Evolutionary conservation across 2,888 invertebrate genomes (phyloP), one percentile per base, ranked within the genome.

Genomic region (Timema podura): DNA sequence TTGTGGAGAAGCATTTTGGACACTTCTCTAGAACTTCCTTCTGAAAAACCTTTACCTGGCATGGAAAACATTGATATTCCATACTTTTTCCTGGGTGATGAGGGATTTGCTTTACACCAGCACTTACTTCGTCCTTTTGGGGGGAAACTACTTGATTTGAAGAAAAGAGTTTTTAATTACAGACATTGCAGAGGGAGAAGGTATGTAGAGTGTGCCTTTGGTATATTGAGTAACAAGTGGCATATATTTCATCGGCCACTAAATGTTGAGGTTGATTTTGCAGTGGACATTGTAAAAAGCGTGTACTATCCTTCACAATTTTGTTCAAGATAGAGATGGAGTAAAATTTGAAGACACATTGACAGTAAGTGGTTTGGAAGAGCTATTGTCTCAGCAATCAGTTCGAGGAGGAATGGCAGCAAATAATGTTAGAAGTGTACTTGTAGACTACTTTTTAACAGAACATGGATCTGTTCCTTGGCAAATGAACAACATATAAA

Each of bases 211-310:
- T 76, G 76, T 69, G 73, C 75, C 66, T 77, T 78, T 72, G 76
- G 77, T 13, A 77, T 78, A 73, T 72, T 76, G 2, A 72, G 71
- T 47, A 76, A 77, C 74, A 77, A 77, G 72, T 77, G 77, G 76
- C 69, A 77, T 72, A 78, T 79, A 70, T 77, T 78, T 70, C 78
- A 79, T 73, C 72, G 76, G 69, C 76, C 78, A 7, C 45, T 69
- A n/a, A 70, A 72, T 67, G 65, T 71, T 16, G 44, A 67, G 57
- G 68, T 72, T 16, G 74, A 76, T 64, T 75, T 75, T 72, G 74
- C 75, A 59, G 70, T 73, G 7, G 68, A 71, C 59, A 75, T 76
- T 61, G 73, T 76, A 5, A 77, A n/a, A 77, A 65, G 74, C 75
- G 51, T 76, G 75, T 66, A 69, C 73, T 65, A 73, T 76, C 47